These are phyloP conservation scores for Cherax quadricarinatus DNA, from an alignment of 1,140 invertebrate genomes.

Conservation along the genomic window DNA sequence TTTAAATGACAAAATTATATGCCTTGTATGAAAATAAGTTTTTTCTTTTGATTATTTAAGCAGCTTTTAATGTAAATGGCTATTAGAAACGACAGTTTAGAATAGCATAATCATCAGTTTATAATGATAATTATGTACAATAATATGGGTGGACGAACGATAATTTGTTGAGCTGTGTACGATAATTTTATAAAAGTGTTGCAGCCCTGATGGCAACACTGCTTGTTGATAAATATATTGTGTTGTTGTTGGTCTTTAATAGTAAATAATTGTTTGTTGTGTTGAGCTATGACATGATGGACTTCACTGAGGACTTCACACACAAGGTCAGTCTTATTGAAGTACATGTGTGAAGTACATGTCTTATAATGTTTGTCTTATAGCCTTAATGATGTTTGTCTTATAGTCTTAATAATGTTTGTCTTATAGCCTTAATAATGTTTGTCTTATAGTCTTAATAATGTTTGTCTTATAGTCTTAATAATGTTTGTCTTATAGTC, in stretches of 20 bases:
- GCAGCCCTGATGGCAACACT: neutral
- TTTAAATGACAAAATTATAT: no score
- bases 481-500: no score
- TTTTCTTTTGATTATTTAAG: no score
- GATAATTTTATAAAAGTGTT: neutral
- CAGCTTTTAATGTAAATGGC: neutral
- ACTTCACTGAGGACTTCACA: constrained; percentile 33
- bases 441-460: no score
- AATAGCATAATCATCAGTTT: neutral
- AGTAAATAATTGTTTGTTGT: no score
- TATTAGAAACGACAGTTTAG: neutral
- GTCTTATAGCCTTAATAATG: no score
- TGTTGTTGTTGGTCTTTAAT: no score
- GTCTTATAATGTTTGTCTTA: no score
- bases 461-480: no score
- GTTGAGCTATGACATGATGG: neutral
- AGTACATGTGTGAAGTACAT: neutral
- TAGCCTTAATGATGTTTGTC: no score
- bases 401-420: no score
- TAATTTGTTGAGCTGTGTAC: neutral
- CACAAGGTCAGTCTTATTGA: neutral
- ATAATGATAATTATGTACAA: neutral
- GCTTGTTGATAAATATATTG: neutral
- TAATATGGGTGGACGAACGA: neutral
- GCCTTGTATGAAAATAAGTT: no score